Conservation (phyloP, 2,797 vertebrate species). For the Lagothrix lagotricha region DNA sequence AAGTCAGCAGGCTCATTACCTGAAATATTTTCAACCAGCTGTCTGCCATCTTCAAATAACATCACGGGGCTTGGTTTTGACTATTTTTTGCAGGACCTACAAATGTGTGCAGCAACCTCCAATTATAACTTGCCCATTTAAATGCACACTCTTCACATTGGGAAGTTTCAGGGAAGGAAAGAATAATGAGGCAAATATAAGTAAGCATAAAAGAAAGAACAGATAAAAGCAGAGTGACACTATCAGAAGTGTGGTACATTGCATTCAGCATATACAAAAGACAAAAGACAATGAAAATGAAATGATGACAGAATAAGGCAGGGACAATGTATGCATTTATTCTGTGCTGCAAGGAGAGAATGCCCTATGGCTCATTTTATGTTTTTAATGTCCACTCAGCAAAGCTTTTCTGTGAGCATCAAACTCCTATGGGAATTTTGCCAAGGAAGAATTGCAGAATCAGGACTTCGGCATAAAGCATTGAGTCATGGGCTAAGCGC, state of each 20-base stretch:
- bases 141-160: constrained; percentile 18
- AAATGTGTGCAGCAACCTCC: background rate
- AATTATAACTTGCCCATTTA: constrained; percentile 73
- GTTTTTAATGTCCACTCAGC: constrained; percentile 31
- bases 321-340: background rate
- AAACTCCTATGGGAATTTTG: background rate
- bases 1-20: constrained; percentile 68
- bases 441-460: background rate
- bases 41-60: constrained; percentile 43
- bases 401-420: background rate
- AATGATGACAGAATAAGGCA: constrained; percentile 45
- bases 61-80: background rate
- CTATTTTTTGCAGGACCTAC: background rate
- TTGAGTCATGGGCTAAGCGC: background rate
- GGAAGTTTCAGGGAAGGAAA: constrained; percentile 17
- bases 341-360: constrained; percentile 5
- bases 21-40: constrained; percentile 55
- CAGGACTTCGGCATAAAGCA: background rate
- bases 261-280: constrained; percentile 18
- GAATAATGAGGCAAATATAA: constrained; percentile 60
- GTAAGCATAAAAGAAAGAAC: constrained; percentile 44
- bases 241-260: background rate
- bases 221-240: constrained; percentile 12
- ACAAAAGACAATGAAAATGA: constrained; percentile 10
- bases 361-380: background rate